Evolutionary conservation across 2,797 vertebrate species (phyloP), one percentile per base, ranked within the genome.

Genomic region (Lophura swinhoii): DNA sequence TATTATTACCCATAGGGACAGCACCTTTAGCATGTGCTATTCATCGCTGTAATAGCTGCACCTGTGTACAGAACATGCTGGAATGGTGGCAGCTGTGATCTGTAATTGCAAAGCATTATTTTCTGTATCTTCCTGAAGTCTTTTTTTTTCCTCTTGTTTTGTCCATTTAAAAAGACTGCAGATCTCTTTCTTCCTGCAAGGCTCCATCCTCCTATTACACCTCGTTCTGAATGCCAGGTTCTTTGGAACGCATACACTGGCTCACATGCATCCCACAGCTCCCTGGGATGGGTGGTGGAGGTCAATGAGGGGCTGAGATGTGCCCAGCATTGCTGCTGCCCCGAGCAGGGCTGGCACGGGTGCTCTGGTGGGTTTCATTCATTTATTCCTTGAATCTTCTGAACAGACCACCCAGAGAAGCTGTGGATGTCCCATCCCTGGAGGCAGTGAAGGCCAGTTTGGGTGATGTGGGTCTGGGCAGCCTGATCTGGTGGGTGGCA

Each of bases 41-140:
- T 98, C 98, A 97, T 97, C 97, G 97, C 97, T 96, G 94, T 97
- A 98, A 98, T 98, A 98, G 97, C 98, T 96, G 98, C 98, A 98
- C 98, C 99, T 98, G 97, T 98, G 97, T 97, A 95, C 91, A 92
- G 96, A 95, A 94, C 31, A 63, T 37, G 84, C 92, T 94, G 97
- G 96, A 93, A 86, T 96, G 71, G 95, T 41, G 29, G 97, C 97
- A 97, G 97, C 97, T 97, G 97, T 94, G 94, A 96, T 77, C 95
- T 78, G 93, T 98, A 98, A 98, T 98, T 98, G 97, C 97, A 96
- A 97, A 97, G 96, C 97, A 97, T 97, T 97, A 98, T 99, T 98
- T 98, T 93, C 94, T 98, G 96, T 97, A 98, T 98, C 98, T 98
- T 96, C 96, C 96, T 91, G 97, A 97, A 98, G 98, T 98, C 97